phyloP scores from a whole-genome alignment of 2,113 vertebrate genomes.

The Saccopteryx leptura region DNA sequence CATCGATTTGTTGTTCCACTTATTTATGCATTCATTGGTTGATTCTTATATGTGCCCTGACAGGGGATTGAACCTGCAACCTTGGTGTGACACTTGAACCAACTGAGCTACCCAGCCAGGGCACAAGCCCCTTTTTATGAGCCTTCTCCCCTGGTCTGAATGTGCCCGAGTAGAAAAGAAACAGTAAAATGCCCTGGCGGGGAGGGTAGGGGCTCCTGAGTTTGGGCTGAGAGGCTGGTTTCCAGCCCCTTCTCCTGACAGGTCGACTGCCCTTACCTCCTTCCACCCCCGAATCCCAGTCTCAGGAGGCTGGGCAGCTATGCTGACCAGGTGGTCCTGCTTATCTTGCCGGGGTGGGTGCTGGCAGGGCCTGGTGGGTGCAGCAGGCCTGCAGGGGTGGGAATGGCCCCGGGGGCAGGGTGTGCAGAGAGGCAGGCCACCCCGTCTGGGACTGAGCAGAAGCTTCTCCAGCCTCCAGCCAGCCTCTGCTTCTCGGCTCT shows the following conservation, averaged over 20 bases:
- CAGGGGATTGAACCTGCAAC: no score
- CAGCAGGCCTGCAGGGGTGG: neutral
- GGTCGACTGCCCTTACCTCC: neutral
- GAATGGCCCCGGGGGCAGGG: neutral
- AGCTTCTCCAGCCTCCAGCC: neutral
- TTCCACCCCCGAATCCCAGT: neutral
- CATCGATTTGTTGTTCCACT: no score
- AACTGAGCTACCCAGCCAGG: no score
- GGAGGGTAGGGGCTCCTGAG: neutral
- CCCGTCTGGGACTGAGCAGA: neutral
- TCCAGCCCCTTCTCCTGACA: neutral
- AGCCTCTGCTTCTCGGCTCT: neutral
- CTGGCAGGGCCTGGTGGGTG: neutral
- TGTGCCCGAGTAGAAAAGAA: neutral
- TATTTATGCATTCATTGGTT: no score
- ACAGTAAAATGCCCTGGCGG: neutral
- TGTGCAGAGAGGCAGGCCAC: neutral
- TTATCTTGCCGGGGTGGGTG: neutral
- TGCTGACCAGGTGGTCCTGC: no score
- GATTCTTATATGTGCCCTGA: no score
- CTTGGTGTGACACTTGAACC: no score
- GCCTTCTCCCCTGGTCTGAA: neutral
- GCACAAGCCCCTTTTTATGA: conserved; percentile 74
- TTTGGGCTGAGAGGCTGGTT: neutral
- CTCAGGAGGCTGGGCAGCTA: neutral